Evolutionary conservation across 2,888 invertebrate species (phyloP).

Genomic region (Hoplodrina ambigua): DNA sequence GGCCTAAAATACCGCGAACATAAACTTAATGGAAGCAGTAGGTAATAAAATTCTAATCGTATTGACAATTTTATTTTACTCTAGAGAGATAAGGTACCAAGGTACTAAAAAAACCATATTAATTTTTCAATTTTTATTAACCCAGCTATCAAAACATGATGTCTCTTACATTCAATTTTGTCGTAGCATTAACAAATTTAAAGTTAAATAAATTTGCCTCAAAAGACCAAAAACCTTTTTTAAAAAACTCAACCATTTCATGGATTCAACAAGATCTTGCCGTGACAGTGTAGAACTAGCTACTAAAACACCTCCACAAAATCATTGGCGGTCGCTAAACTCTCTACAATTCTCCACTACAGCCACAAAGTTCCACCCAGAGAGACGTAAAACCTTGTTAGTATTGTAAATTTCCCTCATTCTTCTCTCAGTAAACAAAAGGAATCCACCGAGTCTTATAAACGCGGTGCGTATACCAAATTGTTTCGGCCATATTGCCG

Average conservation of each 20-base stretch:
- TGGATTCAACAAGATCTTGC: neutral
- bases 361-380: constrained; percentile 49
- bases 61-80: neutral
- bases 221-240: neutral
- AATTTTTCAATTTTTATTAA: too few species aligned
- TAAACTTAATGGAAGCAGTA: neutral
- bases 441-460: constrained; percentile 77
- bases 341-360: constrained; percentile 34
- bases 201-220: neutral
- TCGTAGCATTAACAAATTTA: neutral
- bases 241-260: neutral
- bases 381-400: constrained; percentile 61
- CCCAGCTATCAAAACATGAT: too few species aligned
- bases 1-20: neutral
- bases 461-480: constrained; percentile 76
- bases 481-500: constrained; percentile 79
- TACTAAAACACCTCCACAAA: neutral
- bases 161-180: too few species aligned
- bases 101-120: too few species aligned
- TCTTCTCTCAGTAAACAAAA: constrained; percentile 71
- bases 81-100: neutral
- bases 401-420: constrained; percentile 67
- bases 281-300: neutral
- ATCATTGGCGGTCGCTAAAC: constrained; percentile 26
- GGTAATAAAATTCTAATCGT: neutral